A percentile compares a stretch with the other conserved stretches of the same genome.
These are phyloP conservation scores for Tachuris rubrigastra DNA, from an alignment of 2,113 vertebrate genomes.

Conservation along the genomic window DNA sequence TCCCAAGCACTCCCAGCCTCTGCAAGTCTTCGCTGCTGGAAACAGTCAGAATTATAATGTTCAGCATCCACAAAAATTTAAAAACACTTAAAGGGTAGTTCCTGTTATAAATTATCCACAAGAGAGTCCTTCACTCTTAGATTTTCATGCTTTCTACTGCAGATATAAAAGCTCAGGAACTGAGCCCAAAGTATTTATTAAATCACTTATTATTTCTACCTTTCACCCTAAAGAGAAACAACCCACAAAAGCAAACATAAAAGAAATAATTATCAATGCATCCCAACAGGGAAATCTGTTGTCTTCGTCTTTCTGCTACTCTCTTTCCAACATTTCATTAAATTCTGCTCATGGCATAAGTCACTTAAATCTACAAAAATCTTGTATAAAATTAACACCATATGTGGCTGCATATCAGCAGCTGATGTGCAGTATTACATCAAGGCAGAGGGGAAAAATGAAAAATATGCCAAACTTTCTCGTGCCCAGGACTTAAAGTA, in stretches of 20 bases:
- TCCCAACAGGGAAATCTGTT: not conserved
- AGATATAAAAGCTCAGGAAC: not conserved
- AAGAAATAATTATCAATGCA: not conserved
- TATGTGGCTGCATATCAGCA: not conserved
- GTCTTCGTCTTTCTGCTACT: not conserved
- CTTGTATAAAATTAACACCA: not conserved
- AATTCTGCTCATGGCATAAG: not conserved
- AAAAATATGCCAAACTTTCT: not conserved
- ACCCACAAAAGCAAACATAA: not conserved
- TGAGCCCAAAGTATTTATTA: not conserved
- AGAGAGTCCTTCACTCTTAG: not conserved
- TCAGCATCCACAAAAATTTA: not conserved
- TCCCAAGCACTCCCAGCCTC: not conserved
- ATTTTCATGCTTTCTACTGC: not conserved
- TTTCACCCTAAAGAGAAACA: not conserved
- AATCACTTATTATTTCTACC: slow-evolving; percentile 10
- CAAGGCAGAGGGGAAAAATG: not conserved
- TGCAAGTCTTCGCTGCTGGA: not conserved
- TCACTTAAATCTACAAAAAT: not conserved
- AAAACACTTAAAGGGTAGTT: not conserved
- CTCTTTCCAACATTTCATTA: not conserved
- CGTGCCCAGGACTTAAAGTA: not conserved
- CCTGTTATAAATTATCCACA: not conserved
- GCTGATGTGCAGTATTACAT: not conserved
- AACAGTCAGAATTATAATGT: not conserved